Base-by-base conservation (phyloP, 2,888 invertebrate genomes). In the Mythimna ferrago region DNA sequence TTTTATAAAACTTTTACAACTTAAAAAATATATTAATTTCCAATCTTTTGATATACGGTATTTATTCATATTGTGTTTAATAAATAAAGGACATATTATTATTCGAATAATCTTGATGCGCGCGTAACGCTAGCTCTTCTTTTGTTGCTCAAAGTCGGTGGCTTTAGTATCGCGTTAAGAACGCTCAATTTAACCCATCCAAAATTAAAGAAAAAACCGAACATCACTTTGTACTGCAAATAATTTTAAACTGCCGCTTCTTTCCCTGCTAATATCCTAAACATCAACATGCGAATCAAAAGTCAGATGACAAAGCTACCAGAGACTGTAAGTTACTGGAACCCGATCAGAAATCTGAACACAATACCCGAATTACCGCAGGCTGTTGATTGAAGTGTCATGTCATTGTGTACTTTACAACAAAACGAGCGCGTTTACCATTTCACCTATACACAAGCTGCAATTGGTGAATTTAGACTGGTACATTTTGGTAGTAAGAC, bases 351-450 rank as follows among this genome's bases (percentile, higher is more conserved):
- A 35, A 48, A 48, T 51, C 35, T 21, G 35, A n/a, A 48, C 32
- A 56, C 60, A 38, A 77, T 16, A n/a, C 14, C 58, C 21, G 44
- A 54, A 80, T 75, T 26, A 62, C 19, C 53, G 35, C n/a, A 16
- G 11, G 73, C 16, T 60, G 73, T 73, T 76, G 73, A 73, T 60
- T 76, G 54, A 41, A 78, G 61, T 78, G 71, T 74, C 71, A 41
- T 35, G n/a, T 11, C 51, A 68, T 44, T 76, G 54, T 64, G 80
- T 76, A 32, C 58, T 72, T 72, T 54, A 57, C 6, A 9, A 78
- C 41, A 26, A 44, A 56, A 44, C 53, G 7, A 54, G 63, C 61
- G 62, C 19, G 53, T 61, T 53, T 44, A 10, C 19, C 35, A 44
- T 44, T 71, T 44, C 44, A 69, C 53, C 16, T 2, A n/a, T 0